phyloP scores from a whole-genome alignment of 2,888 invertebrate species.

The Ophion costatus region DNA sequence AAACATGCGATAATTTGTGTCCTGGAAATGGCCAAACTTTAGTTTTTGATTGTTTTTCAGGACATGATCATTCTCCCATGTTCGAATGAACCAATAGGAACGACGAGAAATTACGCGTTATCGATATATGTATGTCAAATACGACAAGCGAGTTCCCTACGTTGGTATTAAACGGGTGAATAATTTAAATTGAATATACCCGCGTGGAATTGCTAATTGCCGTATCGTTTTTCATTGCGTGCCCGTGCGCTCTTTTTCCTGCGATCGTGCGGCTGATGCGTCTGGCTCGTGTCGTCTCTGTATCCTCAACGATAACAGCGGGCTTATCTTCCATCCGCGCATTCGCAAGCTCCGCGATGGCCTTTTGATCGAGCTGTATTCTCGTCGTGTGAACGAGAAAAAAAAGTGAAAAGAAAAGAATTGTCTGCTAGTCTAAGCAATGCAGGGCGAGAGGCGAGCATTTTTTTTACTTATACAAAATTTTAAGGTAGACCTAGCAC shows the following conservation, averaged over 20 bases:
- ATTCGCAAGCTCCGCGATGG: not conserved
- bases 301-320: not conserved
- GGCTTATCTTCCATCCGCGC: not conserved
- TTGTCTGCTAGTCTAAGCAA: too few species aligned
- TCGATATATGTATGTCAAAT: constrained; percentile 11
- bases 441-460: too few species aligned
- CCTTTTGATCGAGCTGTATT: not conserved
- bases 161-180: constrained; percentile 73
- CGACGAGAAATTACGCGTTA: too few species aligned
- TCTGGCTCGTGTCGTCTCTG: not conserved
- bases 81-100: too few species aligned
- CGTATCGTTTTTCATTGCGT: constrained; percentile 59
- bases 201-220: constrained; percentile 71
- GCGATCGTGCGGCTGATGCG: constrained; percentile 26
- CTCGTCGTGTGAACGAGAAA: too few species aligned
- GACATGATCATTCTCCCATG: too few species aligned
- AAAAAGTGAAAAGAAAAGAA: too few species aligned
- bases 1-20: constrained; percentile 2
- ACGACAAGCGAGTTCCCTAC: constrained; percentile 66
- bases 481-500: too few species aligned
- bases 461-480: too few species aligned
- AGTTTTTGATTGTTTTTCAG: too few species aligned
- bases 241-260: constrained; percentile 55
- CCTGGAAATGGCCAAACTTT: not conserved
- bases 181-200: constrained; percentile 78